Percentiles rank a stretch among this genome's conserved stretches.
Conservation (phyloP, 2,113 vertebrate genomes). For the Epinephelus moara region DNA sequence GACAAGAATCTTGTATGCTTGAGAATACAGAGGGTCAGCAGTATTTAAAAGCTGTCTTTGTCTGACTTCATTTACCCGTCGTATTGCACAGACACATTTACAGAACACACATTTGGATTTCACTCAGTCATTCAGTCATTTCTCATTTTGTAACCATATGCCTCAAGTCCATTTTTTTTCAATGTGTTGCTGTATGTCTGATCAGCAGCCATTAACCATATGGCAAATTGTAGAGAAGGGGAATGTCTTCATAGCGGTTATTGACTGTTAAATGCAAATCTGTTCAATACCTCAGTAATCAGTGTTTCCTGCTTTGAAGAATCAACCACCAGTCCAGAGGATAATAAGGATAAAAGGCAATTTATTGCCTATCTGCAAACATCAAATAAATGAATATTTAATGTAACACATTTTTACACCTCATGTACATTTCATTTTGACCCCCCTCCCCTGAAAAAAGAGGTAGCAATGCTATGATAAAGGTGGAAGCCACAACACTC, state of each 20-base stretch:
- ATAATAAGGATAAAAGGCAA: background rate
- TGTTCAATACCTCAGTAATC: background rate
- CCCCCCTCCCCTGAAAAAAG: background rate
- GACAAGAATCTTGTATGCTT: background rate
- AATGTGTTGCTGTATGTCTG: no score
- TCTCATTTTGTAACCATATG: background rate
- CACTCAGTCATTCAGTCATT: background rate
- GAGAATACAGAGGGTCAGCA: background rate
- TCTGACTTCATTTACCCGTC: background rate
- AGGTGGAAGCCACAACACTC: background rate
- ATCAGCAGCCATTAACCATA: background rate
- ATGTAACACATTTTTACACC: slow-evolving; percentile 6
- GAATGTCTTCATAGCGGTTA: background rate
- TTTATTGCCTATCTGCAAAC: background rate
- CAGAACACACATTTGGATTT: slow-evolving; percentile 1
- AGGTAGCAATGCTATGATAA: background rate
- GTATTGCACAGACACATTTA: background rate
- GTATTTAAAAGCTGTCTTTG: background rate
- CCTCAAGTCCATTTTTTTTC: background rate
- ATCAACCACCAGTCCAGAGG: background rate
- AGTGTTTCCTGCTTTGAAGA: background rate
- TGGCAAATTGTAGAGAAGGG: background rate
- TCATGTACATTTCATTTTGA: slow-evolving; percentile 6
- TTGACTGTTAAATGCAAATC: background rate
- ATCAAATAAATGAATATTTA: slow-evolving; percentile 3